A percentile compares a stretch with the other conserved stretches of the same genome.
Conservation (phyloP, 2,113 vertebrate species). For the Aspiorhynchus laticeps region DNA sequence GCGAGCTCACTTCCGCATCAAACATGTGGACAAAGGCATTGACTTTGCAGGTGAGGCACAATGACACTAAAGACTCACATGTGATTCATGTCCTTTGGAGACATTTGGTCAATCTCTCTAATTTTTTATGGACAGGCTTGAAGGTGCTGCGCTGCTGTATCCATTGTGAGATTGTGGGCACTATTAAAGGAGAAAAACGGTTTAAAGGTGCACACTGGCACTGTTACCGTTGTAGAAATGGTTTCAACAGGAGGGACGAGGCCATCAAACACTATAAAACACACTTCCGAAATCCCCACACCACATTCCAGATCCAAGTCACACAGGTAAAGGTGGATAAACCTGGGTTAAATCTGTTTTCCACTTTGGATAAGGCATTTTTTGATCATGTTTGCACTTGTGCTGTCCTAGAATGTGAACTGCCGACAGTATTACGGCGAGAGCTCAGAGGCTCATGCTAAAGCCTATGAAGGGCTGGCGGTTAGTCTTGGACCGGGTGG, state of each 20-base stretch:
- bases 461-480: slow-evolving; percentile 62
- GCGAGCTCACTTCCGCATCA: slow-evolving; percentile 63
- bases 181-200: slow-evolving; percentile 70
- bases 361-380: background rate
- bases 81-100: background rate
- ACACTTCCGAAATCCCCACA: slow-evolving; percentile 69
- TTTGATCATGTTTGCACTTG: background rate
- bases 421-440: slow-evolving; percentile 67
- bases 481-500: slow-evolving; percentile 50
- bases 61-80: background rate
- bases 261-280: slow-evolving; percentile 70
- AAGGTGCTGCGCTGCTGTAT: slow-evolving; percentile 69
- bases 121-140: slow-evolving; percentile 54
- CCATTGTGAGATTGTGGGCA: slow-evolving; percentile 69
- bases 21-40: slow-evolving; percentile 66
- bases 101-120: too few species aligned
- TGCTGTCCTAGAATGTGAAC: slow-evolving; percentile 62
- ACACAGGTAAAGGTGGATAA: slow-evolving; percentile 57
- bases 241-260: slow-evolving; percentile 68
- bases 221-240: slow-evolving; percentile 68
- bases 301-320: slow-evolving; percentile 69
- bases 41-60: slow-evolving; percentile 62
- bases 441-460: slow-evolving; percentile 63
- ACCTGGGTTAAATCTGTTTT: background rate
- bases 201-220: slow-evolving; percentile 70